Evolutionary conservation across 2,113 vertebrate genomes (phyloP).

Genomic region (Clupea harengus): DNA sequence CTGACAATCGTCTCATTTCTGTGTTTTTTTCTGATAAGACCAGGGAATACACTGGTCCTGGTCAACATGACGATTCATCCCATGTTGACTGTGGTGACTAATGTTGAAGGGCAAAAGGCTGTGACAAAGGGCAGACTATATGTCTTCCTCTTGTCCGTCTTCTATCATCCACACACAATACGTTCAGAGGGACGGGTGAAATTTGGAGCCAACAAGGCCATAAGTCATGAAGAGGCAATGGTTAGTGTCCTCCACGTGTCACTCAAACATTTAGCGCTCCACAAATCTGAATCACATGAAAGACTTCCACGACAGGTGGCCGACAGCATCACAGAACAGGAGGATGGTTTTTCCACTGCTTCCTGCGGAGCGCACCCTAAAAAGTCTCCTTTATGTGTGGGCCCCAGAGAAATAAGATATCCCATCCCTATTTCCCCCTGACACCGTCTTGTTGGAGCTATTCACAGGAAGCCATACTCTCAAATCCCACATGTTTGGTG

Average conservation of each 20-base stretch:
- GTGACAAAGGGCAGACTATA: slow-evolving; percentile 38
- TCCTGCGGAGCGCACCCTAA: neutral
- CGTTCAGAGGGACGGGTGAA: slow-evolving; percentile 33
- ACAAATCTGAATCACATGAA: slow-evolving; percentile 19
- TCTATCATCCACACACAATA: slow-evolving; percentile 27
- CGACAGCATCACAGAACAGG: neutral
- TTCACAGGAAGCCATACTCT: neutral
- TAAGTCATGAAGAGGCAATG: slow-evolving; percentile 27
- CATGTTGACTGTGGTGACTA: slow-evolving; percentile 36
- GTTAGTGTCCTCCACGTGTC: slow-evolving; percentile 20
- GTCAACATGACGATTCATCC: slow-evolving; percentile 2
- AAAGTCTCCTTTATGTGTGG: neutral
- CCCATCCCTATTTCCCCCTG: neutral
- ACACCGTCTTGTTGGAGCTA: neutral
- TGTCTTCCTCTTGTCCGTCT: slow-evolving; percentile 31
- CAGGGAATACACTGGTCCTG: slow-evolving; percentile 18
- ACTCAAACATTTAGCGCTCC: slow-evolving; percentile 26
- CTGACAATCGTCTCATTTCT: neutral
- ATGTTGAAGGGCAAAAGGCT: slow-evolving; percentile 35
- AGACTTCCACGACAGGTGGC: neutral
- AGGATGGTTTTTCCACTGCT: neutral
- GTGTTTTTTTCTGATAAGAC: neutral
- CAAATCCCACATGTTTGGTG: neutral
- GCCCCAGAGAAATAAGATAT: neutral
- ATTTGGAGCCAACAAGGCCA: slow-evolving; percentile 9